A percentile compares a stretch with the other conserved stretches of the same genome.
These are phyloP conservation scores for Sipunculus nudus DNA, from an alignment of 2,888 invertebrate genomes.

Conservation along the genomic window DNA sequence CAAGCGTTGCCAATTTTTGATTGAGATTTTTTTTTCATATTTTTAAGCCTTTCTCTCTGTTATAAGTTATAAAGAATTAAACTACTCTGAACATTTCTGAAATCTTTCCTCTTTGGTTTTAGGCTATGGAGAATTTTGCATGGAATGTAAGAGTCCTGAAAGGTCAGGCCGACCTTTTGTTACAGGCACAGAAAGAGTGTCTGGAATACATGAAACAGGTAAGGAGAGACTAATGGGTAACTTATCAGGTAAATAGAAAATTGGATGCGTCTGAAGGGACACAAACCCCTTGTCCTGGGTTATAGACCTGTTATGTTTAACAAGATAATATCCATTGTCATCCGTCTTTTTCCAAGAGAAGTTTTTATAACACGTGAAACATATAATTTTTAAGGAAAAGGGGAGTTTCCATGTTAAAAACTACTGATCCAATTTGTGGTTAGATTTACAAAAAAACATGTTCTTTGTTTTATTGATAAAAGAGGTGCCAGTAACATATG, in stretches of 20 bases:
- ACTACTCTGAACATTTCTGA: background rate
- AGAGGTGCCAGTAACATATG: no score
- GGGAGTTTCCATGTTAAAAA: no score
- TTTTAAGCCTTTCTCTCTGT: background rate
- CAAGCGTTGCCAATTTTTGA: no score
- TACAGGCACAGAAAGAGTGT: slow-evolving; percentile 69
- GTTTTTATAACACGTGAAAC: background rate
- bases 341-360: background rate
- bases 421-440: no score
- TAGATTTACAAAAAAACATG: no score
- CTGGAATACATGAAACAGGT: slow-evolving; percentile 70
- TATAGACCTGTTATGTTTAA: background rate
- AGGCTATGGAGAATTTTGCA: slow-evolving; percentile 70
- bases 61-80: background rate
- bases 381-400: no score
- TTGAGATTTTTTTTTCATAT: background rate
- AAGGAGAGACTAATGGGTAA: background rate
- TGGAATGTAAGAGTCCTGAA: slow-evolving; percentile 71
- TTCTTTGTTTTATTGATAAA: no score
- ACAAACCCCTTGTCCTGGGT: background rate
- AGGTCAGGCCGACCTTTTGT: slow-evolving; percentile 70
- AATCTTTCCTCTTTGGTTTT: slow-evolving; percentile 17
- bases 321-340: background rate
- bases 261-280: background rate
- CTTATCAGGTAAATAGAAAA: background rate